A percentile compares a stretch with the other conserved stretches of the same genome.
Conservation (phyloP, 1,140 invertebrate species). For the Drosophila arawakana region DNA sequence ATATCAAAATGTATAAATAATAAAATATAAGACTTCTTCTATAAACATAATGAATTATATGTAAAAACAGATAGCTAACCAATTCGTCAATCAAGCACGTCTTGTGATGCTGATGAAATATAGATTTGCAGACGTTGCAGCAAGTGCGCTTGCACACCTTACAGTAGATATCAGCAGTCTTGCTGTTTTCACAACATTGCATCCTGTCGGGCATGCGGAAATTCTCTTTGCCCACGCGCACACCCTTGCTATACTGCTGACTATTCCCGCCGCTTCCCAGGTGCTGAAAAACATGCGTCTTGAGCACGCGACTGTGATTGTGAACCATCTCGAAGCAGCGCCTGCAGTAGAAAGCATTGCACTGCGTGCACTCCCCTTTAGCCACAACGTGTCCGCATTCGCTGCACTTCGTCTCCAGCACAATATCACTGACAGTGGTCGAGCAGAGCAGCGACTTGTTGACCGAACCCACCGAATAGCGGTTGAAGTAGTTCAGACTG, state of each 20-base stretch:
- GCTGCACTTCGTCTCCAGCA: constrained; percentile 49
- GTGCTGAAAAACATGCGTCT: constrained; percentile 45
- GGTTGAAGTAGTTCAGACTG: constrained; percentile 28
- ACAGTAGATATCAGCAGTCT: constrained; percentile 42
- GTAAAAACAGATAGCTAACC: constrained; percentile 26
- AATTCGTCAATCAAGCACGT: constrained; percentile 4
- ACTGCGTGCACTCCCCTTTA: constrained; percentile 58
- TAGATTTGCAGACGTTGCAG: constrained; percentile 24
- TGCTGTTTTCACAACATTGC: constrained; percentile 37
- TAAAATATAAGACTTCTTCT: neutral
- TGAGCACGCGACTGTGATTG: constrained; percentile 60
- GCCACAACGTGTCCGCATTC: constrained; percentile 53
- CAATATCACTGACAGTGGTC: neutral
- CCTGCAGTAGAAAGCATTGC: constrained; percentile 64
- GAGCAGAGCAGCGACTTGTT: constrained; percentile 39
- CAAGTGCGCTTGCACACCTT: constrained; percentile 1
- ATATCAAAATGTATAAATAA: neutral
- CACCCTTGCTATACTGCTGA: neutral
- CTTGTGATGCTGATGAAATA: constrained; percentile 20
- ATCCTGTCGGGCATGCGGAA: constrained; percentile 35
- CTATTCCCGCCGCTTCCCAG: neutral
- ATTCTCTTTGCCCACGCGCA: constrained; percentile 35
- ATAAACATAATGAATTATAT: neutral
- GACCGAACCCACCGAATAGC: constrained; percentile 22
- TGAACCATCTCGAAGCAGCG: constrained; percentile 67